phyloP scores from a whole-genome alignment of 2,888 invertebrate genomes.

The Celastrina argiolus region DNA sequence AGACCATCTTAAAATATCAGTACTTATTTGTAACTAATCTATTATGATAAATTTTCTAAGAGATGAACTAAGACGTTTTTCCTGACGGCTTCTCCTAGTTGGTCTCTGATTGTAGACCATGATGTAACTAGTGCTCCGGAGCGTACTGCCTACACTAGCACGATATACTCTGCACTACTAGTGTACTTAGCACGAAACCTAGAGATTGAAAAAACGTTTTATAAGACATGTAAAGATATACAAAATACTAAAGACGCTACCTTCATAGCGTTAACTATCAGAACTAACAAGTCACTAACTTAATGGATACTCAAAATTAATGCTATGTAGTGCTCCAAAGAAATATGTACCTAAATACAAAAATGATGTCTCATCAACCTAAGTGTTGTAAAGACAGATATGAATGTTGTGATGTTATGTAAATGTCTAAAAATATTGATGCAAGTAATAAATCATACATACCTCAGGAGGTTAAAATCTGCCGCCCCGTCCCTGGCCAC shows the following conservation, averaged over 20 bases:
- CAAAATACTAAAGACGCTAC: slow-evolving; percentile 54
- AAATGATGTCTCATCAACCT: slow-evolving; percentile 26
- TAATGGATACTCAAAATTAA: slow-evolving; percentile 54
- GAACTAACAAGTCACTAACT: slow-evolving; percentile 46
- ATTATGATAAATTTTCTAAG: slow-evolving; percentile 57
- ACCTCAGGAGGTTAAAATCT: slow-evolving; percentile 52
- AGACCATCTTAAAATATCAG: slow-evolving; percentile 70
- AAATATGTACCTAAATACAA: slow-evolving; percentile 25
- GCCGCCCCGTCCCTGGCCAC: slow-evolving; percentile 52
- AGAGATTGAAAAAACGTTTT: slow-evolving; percentile 76
- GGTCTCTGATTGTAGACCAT: slow-evolving; percentile 71
- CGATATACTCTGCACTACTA: slow-evolving; percentile 74
- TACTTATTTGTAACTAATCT: slow-evolving; percentile 64
- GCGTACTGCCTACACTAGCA: slow-evolving; percentile 78
- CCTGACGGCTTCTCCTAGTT: slow-evolving; percentile 74
- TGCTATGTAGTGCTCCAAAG: slow-evolving; percentile 63
- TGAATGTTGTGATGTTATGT: slow-evolving; percentile 33
- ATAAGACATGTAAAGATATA: slow-evolving; percentile 55
- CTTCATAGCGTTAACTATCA: slow-evolving; percentile 70
- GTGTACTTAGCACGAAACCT: slow-evolving; percentile 79
- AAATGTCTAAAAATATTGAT: slow-evolving; percentile 28
- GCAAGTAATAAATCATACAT: slow-evolving; percentile 43
- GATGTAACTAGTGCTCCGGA: slow-evolving; percentile 76
- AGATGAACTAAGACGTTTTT: slow-evolving; percentile 63
- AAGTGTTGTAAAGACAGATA: slow-evolving; percentile 15